Evolutionary conservation across 2,797 vertebrate species (phyloP).

Genomic region (Myripristis jacobus): DNA sequence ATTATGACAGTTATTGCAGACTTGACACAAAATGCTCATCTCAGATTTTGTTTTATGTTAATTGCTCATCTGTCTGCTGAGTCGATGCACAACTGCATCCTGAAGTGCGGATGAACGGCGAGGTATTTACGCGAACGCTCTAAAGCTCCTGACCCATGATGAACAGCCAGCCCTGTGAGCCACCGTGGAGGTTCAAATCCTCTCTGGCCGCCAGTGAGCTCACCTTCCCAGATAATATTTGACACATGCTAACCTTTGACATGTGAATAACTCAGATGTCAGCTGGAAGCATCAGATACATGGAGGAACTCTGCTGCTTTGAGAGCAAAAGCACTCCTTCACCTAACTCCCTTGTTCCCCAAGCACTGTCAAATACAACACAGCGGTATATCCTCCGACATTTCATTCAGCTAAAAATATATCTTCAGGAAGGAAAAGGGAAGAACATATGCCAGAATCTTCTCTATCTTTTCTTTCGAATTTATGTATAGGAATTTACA

Average conservation of each 20-base stretch:
- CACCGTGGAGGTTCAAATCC: constrained; percentile 50
- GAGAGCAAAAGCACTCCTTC: constrained; percentile 9
- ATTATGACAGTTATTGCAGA: constrained; percentile 57
- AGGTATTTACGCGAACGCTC: constrained; percentile 39
- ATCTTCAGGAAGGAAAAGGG: too few species aligned
- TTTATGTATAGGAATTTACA: too few species aligned
- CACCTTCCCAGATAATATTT: constrained; percentile 20
- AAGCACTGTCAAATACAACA: background rate
- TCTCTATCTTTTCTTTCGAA: too few species aligned
- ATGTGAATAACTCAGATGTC: constrained; percentile 23
- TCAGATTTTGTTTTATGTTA: too few species aligned
- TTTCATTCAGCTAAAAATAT: background rate
- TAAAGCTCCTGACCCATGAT: constrained; percentile 55
- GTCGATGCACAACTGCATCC: constrained; percentile 55
- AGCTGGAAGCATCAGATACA: constrained; percentile 9
- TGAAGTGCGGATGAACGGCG: constrained; percentile 24
- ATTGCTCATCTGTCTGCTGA: too few species aligned
- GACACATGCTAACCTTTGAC: constrained; percentile 50
- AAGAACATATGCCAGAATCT: too few species aligned
- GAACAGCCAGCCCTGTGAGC: constrained; percentile 46
- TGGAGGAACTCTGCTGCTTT: background rate
- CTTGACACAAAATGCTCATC: constrained; percentile 12
- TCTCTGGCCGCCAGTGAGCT: constrained; percentile 17
- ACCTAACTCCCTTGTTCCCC: background rate
- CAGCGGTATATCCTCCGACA: background rate